Conservation (phyloP, 2,797 vertebrate species). For the Etheostoma perlongum region DNA sequence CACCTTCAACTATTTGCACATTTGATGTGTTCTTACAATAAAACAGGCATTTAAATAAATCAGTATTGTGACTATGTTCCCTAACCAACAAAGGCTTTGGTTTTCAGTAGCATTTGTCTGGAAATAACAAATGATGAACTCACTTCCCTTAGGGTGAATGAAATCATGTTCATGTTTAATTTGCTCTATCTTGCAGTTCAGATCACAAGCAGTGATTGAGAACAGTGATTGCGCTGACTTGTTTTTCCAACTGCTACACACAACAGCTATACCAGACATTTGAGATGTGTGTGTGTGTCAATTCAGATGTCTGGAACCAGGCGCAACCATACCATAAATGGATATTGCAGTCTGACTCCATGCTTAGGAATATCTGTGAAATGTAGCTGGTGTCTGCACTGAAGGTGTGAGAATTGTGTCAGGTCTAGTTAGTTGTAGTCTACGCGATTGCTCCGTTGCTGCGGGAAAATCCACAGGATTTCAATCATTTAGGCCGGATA, state of each 20-base stretch:
- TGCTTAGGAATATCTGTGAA: conserved; percentile 1
- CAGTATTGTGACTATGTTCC: not conserved
- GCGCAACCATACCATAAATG: conserved; percentile 3
- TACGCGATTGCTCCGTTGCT: too few relatives aligned
- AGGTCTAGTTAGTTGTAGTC: not conserved
- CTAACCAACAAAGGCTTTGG: not conserved
- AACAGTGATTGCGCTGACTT: not conserved
- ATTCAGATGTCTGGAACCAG: conserved; percentile 20
- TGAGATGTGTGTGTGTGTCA: not conserved
- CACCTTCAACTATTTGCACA: not conserved
- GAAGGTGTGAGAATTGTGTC: conserved; percentile 11
- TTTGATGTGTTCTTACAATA: not conserved
- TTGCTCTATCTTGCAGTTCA: conserved; percentile 1
- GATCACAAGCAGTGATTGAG: not conserved
- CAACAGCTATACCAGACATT: not conserved
- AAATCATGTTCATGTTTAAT: too few relatives aligned
- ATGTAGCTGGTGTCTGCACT: conserved; percentile 19
- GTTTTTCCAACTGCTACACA: not conserved
- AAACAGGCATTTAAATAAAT: not conserved
- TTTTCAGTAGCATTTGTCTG: not conserved
- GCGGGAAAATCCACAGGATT: too few relatives aligned
- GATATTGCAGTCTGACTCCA: not conserved
- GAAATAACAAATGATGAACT: not conserved
- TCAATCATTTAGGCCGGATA: too few relatives aligned
- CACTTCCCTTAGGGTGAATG: not conserved